Base-by-base conservation (phyloP, 2,797 vertebrate species). In the Geotrypetes seraphini region DNA sequence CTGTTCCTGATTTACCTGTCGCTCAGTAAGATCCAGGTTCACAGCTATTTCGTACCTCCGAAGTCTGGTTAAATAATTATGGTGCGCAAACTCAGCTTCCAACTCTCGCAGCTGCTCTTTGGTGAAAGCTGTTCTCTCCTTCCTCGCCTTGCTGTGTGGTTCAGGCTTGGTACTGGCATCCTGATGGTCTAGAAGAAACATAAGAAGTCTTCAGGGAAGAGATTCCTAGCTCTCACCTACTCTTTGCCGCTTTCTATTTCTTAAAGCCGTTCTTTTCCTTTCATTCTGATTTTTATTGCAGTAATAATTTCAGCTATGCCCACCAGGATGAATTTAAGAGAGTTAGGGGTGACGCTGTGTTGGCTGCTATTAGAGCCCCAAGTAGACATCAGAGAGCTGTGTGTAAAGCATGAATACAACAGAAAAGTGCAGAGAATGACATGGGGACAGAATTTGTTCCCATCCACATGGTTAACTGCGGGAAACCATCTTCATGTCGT, bases 11-110 rank as follows among this genome's bases (percentile, higher is more conserved):
- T 3, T 10, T 70, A 97, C 95, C 83, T 98, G 95, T 86, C 94
- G 86, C 68, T 98, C 95, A 0, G 94, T 97, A 71, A 98, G 91
- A 60, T 97, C 94, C 68, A 98, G 84, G 74, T 97, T 98, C 41
- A 98, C 93, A 0, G 94, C 93, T 17, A 98, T 97, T 82, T 97
- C 95, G 0, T 98, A 98, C 81, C 95, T 89, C 15, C 95, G 84
- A 16, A 97, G 90, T 28, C 95, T 66, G n/a, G 94, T 97, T 85
- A 98, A 65, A 75, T 98, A 98, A 79, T 98, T 98, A 8, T 97
- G 95, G 56, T 97, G 94, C 22, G 92, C 89, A 50, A 98, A 98
- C 63, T 98, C 95, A 0, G 93, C 91, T 46, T 98, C 95, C 53
- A 98, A 81, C 70, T 97, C 94, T 18, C 87, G 70, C 7, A 98